Evolutionary conservation across 1,140 invertebrate genomes (phyloP), one percentile per base, ranked within the genome.

Genomic region (Holotrichia oblita): DNA sequence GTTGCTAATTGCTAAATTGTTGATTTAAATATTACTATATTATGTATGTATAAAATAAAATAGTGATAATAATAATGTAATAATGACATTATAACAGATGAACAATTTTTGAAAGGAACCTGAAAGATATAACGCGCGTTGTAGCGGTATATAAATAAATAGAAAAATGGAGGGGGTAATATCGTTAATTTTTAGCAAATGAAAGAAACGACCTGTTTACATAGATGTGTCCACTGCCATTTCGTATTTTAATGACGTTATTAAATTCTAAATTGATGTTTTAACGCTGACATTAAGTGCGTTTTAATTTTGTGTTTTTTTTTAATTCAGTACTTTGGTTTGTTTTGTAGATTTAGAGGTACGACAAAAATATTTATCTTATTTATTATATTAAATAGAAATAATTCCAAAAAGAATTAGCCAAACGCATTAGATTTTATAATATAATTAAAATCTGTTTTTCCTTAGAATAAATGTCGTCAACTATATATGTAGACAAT

Each of bases 141-240:
- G 27, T 34, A 34, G 27, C 1, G 27, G 27, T 34, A 34, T 34
- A 34, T 34, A 34, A 34, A n/a, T n/a, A 34, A 34, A 34, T 34
- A 34, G 27, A 34, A 34, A 55, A 44, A 44, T 9, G 0, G 17
- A 2, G 48, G 22, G 61, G 10, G 61, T 69, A n/a, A 69, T 14
- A 69, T 69, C 22, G 61, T 69, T 69, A 69, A n/a, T 69, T 69
- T 69, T 27, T 69, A 69, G 61, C 61, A 64, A 64, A n/a, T 34
- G 27, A 34, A 34, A 1, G 4, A 55, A 64, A 64, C 59, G 59
- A 64, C 59, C 59, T 64, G 59, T 64, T 64, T 64, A 34, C 27
- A 34, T 34, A 69, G 61, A 69, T 69, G 48, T n/a, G 48, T 55
- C 27, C 61, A 69, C 61, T 69, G 61, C 61, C 61, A 69, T 69